Base-by-base conservation (phyloP, 2,797 vertebrate genomes). In the Enteromius afrohamiltoni region DNA sequence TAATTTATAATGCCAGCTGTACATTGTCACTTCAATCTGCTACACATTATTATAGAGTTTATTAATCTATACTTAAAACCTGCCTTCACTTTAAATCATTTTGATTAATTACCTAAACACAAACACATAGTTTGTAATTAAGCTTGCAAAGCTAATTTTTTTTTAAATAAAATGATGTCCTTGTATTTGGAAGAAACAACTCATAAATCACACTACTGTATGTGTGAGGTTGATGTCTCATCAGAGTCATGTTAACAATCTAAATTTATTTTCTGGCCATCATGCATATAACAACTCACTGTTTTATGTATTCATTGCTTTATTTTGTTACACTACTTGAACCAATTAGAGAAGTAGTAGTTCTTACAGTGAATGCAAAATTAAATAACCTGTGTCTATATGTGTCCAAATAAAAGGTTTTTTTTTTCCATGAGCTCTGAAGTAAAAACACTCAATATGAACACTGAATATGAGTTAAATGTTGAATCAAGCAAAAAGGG, bases 61-160 rank as follows among this genome's bases (percentile, higher is more conserved):
- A 65, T 79, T 86, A 69, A 79, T 83, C 37, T 64, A 47, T 17
- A 67, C 74, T 82, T 82, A 58, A 60, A 81, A 58, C 62, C 21
- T 80, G 51, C 58, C 58, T 73, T 77, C 34, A 80, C 45, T 51
- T 26, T 55, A 65, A 80, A 83, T 84, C 29, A 60, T 67, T 53
- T 84, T 84, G 81, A 81, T 77, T 34, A 67, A 81, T 86, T 81
- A 76, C 26, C 58, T 79, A 40, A 42, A 47, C 37, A 65, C 16
- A 62, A 67, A 45, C 26, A 64, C 23, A 29, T 26, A 19, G 60
- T 79, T 34, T 75, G 42, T 49, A 76, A 53, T 84, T 37, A 51
- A 37, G 29, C 42, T 37, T 69, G 10, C 53, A 69, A 40, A 47
- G 40, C 40, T n/a, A 3, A 67, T 76, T 76, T 37, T 42, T 42